Evolutionary conservation across 2,888 invertebrate genomes (phyloP), one percentile per base, ranked within the genome.

Genomic region (Thymelicus acteon): DNA sequence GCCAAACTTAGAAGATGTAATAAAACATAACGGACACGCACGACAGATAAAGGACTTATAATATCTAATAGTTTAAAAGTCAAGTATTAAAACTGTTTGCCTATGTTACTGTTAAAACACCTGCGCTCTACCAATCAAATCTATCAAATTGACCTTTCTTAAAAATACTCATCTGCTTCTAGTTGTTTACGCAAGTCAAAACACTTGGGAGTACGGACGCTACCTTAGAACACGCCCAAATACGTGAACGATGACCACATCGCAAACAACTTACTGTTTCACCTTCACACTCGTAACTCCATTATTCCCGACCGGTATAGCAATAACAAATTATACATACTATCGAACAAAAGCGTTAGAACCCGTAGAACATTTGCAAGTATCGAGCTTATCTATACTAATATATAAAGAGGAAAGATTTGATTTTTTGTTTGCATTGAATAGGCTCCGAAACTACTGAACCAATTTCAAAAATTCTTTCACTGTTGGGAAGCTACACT

Each of bases 211-310:
- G 75, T 74, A 54, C 75, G 75, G 76, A 75, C 68, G 66, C 72
- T 69, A 60, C 78, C 75, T 80, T 78, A 80, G 74, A 81, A 78
- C 82, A 79, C 79, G 76, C 82, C 85, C 82, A 80, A 86, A 88
- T 85, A 83, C 77, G 81, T 85, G 79, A 86, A 79, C 84, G 89
- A 91, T 92, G 92, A 93, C 88, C 87, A 85, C 90, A 92, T 90
- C 80, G 78, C 77, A 75, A 79, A 82, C 79, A 74, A 76, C 73
- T 73, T 75, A 73, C 78, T 80, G 81, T 84, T 84, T 89, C 82
- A 88, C 90, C 90, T 91, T 89, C 88, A 80, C 80, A 77, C 74
- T 73, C 67, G 74, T 71, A 75, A 76, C 75, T 72, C 73, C 57
- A 72, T 74, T 76, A 75, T 72, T 70, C 74, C 61, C 65, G 60